These are phyloP conservation scores for Diabrotica undecimpunctata DNA, from an alignment of 1,140 invertebrate species.

Conservation along the genomic window DNA sequence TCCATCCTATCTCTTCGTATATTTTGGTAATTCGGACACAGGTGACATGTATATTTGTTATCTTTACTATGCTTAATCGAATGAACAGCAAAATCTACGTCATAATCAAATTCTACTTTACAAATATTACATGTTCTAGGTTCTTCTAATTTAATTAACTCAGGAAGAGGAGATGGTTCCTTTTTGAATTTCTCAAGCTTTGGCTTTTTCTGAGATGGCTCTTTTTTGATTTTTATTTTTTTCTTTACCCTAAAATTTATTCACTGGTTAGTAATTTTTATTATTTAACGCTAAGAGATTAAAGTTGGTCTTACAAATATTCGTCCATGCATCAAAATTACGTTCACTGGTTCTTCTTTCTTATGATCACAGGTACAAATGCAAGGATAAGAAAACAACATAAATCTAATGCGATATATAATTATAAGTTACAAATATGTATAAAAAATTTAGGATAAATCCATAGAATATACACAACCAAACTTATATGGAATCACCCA, in stretches of 20 bases:
- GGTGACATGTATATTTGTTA: background rate
- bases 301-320: background rate
- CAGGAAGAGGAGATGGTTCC: background rate
- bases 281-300: background rate
- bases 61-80: background rate
- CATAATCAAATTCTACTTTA: background rate
- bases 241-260: background rate
- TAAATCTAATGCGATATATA: no score
- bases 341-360: constrained; percentile 7
- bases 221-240: background rate
- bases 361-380: no score
- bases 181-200: background rate
- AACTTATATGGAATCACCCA: no score
- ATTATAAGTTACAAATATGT: no score
- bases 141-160: background rate
- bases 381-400: no score
- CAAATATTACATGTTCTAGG: background rate
- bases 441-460: no score
- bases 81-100: background rate
- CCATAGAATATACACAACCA: no score
- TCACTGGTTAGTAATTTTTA: background rate
- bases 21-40: constrained; percentile 1
- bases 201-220: background rate
- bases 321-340: no score
- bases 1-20: background rate